A percentile compares a stretch with the other conserved stretches of the same genome.
Conservation (phyloP, 2,888 invertebrate genomes). For the Norana najaformis region DNA sequence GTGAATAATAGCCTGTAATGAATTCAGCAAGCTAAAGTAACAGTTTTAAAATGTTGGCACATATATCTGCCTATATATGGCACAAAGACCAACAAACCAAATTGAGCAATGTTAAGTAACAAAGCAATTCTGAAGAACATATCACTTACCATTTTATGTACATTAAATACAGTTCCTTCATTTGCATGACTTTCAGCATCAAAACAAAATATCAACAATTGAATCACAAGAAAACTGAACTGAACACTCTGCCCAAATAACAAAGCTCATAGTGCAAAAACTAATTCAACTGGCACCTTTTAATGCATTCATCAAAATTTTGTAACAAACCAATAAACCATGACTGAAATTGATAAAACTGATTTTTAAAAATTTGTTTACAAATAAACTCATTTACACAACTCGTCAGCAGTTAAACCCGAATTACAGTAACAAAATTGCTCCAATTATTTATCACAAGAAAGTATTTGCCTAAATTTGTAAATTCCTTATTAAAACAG, state of each 20-base stretch:
- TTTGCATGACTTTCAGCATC: neutral
- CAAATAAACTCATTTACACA: neutral
- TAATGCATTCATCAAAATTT: neutral
- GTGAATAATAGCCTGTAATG: too few relatives aligned
- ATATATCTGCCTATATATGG: too few relatives aligned
- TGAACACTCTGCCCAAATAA: neutral
- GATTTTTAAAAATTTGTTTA: too few relatives aligned
- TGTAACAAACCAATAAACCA: neutral
- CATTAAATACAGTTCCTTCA: neutral
- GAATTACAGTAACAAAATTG: too few relatives aligned
- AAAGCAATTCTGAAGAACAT: neutral
- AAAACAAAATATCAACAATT: neutral
- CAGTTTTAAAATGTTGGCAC: neutral
- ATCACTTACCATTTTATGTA: neutral
- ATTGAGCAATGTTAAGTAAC: neutral
- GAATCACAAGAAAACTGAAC: too few relatives aligned
- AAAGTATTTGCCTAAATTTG: neutral
- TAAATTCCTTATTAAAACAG: neutral
- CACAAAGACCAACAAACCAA: neutral
- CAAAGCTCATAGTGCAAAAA: neutral
- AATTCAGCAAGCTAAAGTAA: neutral
- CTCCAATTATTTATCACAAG: neutral
- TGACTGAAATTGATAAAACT: neutral
- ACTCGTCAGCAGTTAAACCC: too few relatives aligned
- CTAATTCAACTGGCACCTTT: neutral